A percentile compares a stretch with the other conserved stretches of the same genome.
These are phyloP conservation scores for Taenaris catops DNA, from an alignment of 2,888 invertebrate species.

Conservation along the genomic window DNA sequence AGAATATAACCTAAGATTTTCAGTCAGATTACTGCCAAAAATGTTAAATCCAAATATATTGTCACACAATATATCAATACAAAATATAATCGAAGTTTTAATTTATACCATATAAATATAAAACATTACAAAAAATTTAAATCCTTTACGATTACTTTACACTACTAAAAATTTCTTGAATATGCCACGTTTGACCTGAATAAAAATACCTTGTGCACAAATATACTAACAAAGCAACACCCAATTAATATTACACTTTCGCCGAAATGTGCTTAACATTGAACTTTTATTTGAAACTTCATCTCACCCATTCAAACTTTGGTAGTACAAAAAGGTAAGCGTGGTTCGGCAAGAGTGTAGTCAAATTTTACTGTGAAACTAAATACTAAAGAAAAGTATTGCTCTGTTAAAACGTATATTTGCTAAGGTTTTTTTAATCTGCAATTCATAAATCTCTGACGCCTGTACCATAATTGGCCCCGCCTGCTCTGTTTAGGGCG, in stretches of 20 bases:
- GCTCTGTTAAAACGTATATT: slow-evolving; percentile 18
- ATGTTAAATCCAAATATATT: slow-evolving; percentile 22
- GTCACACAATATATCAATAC: slow-evolving; percentile 25
- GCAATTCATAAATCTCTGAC: slow-evolving; percentile 81
- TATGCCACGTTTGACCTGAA: slow-evolving; percentile 24
- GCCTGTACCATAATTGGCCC: slow-evolving; percentile 90
- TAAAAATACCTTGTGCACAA: slow-evolving; percentile 17
- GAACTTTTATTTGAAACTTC: too few species aligned
- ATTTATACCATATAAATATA: slow-evolving; percentile 22
- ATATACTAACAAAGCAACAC: slow-evolving; percentile 20
- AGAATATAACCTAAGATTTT: slow-evolving; percentile 7
- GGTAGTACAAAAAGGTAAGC: too few species aligned
- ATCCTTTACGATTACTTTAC: slow-evolving; percentile 22
- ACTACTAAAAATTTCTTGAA: slow-evolving; percentile 21
- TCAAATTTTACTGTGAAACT: not conserved
- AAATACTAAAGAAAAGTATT: slow-evolving; percentile 13
- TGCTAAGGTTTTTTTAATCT: slow-evolving; percentile 16
- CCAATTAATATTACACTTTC: not conserved
- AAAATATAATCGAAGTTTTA: slow-evolving; percentile 22
- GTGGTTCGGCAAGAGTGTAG: too few species aligned
- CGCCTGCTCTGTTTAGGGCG: slow-evolving; percentile 85
- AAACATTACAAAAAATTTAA: slow-evolving; percentile 23
- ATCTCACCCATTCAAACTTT: too few species aligned
- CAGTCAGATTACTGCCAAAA: slow-evolving; percentile 17
- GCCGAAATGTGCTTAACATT: too few species aligned